These are phyloP conservation scores for Agrilus mali DNA, from an alignment of 2,888 invertebrate species.

Conservation along the genomic window DNA sequence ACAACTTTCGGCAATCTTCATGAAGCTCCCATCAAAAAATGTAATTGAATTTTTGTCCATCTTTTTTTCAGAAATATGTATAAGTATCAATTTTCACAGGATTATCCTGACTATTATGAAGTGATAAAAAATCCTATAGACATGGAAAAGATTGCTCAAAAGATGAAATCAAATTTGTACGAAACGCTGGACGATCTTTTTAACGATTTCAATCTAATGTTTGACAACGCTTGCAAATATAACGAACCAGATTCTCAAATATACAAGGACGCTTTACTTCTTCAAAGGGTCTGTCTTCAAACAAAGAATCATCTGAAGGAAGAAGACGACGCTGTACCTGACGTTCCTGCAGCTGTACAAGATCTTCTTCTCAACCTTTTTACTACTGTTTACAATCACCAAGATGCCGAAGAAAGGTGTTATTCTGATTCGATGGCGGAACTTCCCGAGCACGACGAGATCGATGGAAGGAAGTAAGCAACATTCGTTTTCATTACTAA, in stretches of 20 bases:
- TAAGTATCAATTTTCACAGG: conserved; percentile 33
- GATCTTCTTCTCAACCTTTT: conserved; percentile 85
- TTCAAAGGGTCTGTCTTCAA: conserved; percentile 85
- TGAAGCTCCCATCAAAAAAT: conserved; percentile 84
- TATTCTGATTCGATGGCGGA: conserved; percentile 94
- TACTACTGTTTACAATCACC: conserved; percentile 88
- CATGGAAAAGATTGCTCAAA: conserved; percentile 85
- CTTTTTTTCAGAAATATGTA: background rate
- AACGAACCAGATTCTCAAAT: conserved; percentile 97
- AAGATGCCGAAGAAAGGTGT: conserved; percentile 93
- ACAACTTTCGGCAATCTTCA: conserved; percentile 88
- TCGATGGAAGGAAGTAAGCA: conserved; percentile 50
- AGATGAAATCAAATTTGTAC: conserved; percentile 64
- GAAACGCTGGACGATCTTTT: conserved; percentile 76
- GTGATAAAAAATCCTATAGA: conserved; percentile 94
- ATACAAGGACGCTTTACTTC: conserved; percentile 87
- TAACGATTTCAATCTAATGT: conserved; percentile 83
- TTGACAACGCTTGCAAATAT: conserved; percentile 93
- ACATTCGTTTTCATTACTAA: background rate
- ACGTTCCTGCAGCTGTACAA: conserved; percentile 79
- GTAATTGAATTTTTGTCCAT: conserved; percentile 32
- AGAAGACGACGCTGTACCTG: conserved; percentile 77
- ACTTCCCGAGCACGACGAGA: conserved; percentile 75
- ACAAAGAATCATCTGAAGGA: conserved; percentile 76
- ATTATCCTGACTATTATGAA: conserved; percentile 96